Evolutionary conservation across 1,140 invertebrate genomes (phyloP).

Genomic region (Zaprionus lachaisei): DNA sequence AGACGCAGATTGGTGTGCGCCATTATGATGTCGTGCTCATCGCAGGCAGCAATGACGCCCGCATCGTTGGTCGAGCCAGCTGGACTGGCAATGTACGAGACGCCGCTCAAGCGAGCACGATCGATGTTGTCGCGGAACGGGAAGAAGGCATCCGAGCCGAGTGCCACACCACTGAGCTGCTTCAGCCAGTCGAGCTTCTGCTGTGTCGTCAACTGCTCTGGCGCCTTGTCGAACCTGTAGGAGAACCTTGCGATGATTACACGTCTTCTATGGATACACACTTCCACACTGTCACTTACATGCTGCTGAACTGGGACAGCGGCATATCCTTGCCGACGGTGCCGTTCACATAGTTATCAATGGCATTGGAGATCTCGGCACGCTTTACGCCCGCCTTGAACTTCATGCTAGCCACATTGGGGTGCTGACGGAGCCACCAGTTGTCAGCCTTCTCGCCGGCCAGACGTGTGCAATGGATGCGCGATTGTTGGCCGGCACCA

Average conservation of each 20-base stretch:
- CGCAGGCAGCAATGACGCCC: conserved; percentile 95
- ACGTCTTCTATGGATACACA: not conserved
- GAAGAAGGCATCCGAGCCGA: conserved; percentile 99
- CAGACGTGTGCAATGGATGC: conserved; percentile 98
- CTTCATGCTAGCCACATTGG: conserved; percentile 92
- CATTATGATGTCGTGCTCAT: conserved; percentile 95
- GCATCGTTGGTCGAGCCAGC: conserved; percentile 96
- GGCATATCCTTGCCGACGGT: conserved; percentile 91
- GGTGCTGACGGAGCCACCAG: conserved; percentile 99
- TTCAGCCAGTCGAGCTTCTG: conserved; percentile 93
- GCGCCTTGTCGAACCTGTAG: conserved; percentile 89
- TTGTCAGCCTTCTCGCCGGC: conserved; percentile 99
- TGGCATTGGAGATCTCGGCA: conserved; percentile 97
- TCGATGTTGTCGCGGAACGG: conserved; percentile 99
- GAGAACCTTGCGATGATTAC: not conserved
- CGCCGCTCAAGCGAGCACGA: conserved; percentile 96
- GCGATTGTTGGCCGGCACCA: conserved; percentile 98
- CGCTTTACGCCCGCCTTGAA: conserved; percentile 96
- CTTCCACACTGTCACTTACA: conserved; percentile 50
- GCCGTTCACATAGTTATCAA: conserved; percentile 97
- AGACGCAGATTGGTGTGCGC: conserved; percentile 96
- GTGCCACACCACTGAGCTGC: conserved; percentile 92
- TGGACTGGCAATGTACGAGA: conserved; percentile 96
- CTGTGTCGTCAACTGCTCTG: conserved; percentile 88
- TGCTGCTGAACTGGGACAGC: conserved; percentile 72